Evolutionary conservation across 2,113 vertebrate genomes (phyloP), one percentile per base, ranked within the genome.

Genomic region (Chaetops frenatus): DNA sequence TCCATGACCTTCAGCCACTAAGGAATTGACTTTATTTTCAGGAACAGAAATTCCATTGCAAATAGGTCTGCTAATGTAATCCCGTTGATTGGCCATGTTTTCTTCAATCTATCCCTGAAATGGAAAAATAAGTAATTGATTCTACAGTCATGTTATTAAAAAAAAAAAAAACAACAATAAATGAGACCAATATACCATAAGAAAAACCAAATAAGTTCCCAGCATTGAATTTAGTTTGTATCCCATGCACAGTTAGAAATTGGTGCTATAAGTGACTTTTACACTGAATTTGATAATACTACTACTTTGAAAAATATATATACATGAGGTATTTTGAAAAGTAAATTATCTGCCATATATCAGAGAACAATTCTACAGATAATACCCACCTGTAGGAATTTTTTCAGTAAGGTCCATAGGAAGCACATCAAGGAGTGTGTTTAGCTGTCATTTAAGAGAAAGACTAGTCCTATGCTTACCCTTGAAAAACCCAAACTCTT

Each of bases 1-100:
- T 36, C 99, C 99, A 29, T 99, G 99, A 86, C 98, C 98, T 97
- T 99, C 98, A 42, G 98, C 98, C 57, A 98, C 98, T 95, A 99
- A 97, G 81, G 98, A 97, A 93, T 96, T 96, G 28, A 97, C 98
- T 91, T 97, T 98, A 92, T 94, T 98, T 94, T 98, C 98, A 90
- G 97, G 94, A 82, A 93, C 78, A 95, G 98, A 93, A 96, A 98
- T 96, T 82, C 98, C 98, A 69, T 98, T 98, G 97, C 96, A 98
- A 73, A 95, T 92, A 81, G 96, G 89, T 92, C 69, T 88, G 61
- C 82, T 97, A 94, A 88, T 97, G 61, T 97, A 96, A 94, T 98
- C 76, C 90, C 94, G 95, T 86, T 96, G 97, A 88, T 97, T 97
- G 8, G 98, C 98, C 98, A 98, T 98, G 91, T 60, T 73, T 91